A percentile compares a stretch with the other conserved stretches of the same genome.
Conservation (phyloP, 37 sponge, comb jelly and placozoan genomes). For the Eunapius fragilis region DNA sequence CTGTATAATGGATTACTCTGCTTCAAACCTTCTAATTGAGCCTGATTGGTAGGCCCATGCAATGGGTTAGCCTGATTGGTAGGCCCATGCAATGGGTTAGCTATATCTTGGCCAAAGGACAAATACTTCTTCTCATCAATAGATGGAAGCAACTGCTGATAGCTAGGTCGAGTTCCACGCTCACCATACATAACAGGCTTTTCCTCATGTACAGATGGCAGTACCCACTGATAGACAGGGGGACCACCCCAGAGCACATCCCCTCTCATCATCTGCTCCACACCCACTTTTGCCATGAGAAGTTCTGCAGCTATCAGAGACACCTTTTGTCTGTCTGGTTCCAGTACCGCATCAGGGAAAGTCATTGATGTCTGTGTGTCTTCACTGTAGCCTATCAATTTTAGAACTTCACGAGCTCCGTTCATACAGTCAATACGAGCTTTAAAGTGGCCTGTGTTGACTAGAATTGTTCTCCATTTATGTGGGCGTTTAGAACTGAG, state of each 20-base stretch:
- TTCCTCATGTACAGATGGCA: neutral
- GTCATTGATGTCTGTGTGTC: constrained; percentile 24
- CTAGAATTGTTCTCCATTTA: constrained; percentile 73
- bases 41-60: no score
- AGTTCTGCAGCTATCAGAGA: constrained; percentile 66
- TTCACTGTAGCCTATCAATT: constrained; percentile 49
- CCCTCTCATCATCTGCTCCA: constrained; percentile 6
- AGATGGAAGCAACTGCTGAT: neutral
- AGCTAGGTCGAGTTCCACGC: neutral
- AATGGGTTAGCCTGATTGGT: no score
- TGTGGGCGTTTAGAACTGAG: constrained; percentile 61
- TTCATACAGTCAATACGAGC: constrained; percentile 58
- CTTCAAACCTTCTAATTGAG: no score
- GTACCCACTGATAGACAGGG: neutral
- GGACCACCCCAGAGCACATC: neutral
- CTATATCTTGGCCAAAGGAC: neutral
- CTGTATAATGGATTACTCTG: no score
- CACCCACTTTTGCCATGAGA: constrained; percentile 68
- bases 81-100: no score
- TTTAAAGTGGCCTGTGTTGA: constrained; percentile 53
- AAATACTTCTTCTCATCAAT: neutral
- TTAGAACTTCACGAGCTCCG: constrained; percentile 57
- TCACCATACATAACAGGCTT: no score
- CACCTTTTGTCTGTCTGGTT: constrained; percentile 49
- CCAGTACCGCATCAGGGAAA: constrained; percentile 44